Percentiles rank a stretch among this genome's conserved stretches.
These are phyloP conservation scores for Tetramorium alpestre DNA, from an alignment of 1,140 invertebrate genomes.

Conservation along the genomic window DNA sequence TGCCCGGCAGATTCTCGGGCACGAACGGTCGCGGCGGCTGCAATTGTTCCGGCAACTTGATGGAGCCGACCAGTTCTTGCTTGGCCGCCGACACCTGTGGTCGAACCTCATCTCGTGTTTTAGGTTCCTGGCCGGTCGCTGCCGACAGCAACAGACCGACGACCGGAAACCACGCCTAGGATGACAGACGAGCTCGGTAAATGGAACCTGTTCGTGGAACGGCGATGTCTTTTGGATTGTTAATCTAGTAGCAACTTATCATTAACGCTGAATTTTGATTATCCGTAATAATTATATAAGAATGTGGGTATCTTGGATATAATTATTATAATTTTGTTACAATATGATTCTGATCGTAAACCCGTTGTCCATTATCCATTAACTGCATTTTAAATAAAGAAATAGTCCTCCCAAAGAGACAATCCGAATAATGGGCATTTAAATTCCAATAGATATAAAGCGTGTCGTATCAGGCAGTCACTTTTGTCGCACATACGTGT, in stretches of 20 bases:
- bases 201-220: background rate
- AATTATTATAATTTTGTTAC: background rate
- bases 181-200: conserved; percentile 25
- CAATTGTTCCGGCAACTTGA: conserved; percentile 58
- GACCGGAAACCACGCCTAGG: conserved; percentile 76
- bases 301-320: background rate
- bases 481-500: conserved; percentile 40
- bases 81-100: conserved; percentile 38
- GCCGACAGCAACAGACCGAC: conserved; percentile 72
- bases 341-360: background rate
- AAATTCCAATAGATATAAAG: conserved; percentile 1
- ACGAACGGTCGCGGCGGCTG: conserved; percentile 54
- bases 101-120: conserved; percentile 67
- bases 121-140: conserved; percentile 74
- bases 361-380: background rate
- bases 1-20: conserved; percentile 11
- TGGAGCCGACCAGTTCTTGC: conserved; percentile 31
- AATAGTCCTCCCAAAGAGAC: background rate
- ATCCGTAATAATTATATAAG: background rate
- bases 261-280: background rate
- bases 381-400: background rate
- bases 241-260: conserved; percentile 4
- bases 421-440: conserved; percentile 29
- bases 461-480: conserved; percentile 32
- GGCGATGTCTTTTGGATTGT: background rate